phyloP scores from a whole-genome alignment of 2,888 invertebrate species.

The Hermodice carunculata region DNA sequence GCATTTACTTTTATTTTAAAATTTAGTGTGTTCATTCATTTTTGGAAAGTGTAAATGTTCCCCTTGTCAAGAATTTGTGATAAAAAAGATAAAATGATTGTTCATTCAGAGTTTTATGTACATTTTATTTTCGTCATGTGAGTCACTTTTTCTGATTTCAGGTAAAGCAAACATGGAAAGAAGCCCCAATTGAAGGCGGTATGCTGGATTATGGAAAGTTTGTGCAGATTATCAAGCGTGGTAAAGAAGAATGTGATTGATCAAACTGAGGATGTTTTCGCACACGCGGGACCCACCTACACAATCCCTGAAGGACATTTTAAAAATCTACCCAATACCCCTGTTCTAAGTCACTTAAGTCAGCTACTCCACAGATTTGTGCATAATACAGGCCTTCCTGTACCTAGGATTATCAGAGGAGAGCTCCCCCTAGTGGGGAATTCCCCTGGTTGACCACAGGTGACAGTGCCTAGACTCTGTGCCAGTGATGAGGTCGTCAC shows the following conservation, averaged over 20 bases:
- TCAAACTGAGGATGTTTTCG: background rate
- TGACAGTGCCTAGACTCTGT: too few species aligned
- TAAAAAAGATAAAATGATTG: background rate
- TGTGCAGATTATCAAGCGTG: constrained; percentile 72
- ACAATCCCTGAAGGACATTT: too few species aligned
- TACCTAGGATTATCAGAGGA: background rate
- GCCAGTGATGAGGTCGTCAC: background rate
- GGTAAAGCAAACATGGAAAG: constrained; percentile 69
- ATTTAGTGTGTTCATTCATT: too few species aligned
- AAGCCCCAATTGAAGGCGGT: constrained; percentile 71
- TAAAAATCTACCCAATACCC: too few species aligned
- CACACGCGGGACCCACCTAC: too few species aligned
- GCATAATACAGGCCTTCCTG: background rate
- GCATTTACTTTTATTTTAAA: too few species aligned
- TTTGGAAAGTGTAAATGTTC: too few species aligned
- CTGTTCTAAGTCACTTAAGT: too few species aligned
- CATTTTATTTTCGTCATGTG: background rate
- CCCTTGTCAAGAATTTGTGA: too few species aligned
- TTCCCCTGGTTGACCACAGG: background rate
- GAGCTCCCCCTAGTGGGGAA: background rate
- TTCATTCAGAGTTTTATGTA: background rate
- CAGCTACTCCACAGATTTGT: background rate
- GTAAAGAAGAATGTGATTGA: constrained; percentile 67
- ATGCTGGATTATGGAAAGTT: constrained; percentile 72
- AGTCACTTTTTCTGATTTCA: constrained; percentile 43